Conservation (phyloP, 2,113 vertebrate genomes). For the Poeciliopsis prolifica region DNA sequence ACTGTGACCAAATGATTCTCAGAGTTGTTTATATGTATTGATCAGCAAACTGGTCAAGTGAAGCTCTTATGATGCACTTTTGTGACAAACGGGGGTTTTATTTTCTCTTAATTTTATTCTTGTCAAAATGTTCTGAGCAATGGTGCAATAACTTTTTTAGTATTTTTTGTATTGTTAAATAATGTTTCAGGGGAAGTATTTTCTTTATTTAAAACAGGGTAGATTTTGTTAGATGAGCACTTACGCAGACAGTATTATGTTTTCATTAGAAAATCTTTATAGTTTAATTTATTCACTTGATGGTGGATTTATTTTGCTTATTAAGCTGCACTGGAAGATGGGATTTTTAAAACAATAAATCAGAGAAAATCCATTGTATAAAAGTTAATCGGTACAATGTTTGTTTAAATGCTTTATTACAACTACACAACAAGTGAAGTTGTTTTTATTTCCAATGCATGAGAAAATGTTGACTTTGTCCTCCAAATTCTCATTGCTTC, state of each 20-base stretch:
- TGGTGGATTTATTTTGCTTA: conserved; percentile 17
- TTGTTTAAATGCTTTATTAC: conserved; percentile 56
- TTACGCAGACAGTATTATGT: conserved; percentile 28
- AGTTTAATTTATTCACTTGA: conserved; percentile 13
- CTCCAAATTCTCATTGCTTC: conserved; percentile 25
- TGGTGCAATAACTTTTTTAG: conserved; percentile 82
- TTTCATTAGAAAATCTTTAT: conserved; percentile 22
- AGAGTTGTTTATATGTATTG: too few relatives aligned
- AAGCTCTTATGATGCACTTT: conserved; percentile 85
- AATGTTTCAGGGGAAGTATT: conserved; percentile 59
- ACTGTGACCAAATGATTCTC: not conserved
- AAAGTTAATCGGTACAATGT: conserved; percentile 55
- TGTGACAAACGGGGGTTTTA: conserved; percentile 68
- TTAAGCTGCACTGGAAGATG: conserved; percentile 29
- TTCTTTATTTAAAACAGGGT: conserved; percentile 71
- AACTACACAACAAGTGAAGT: conserved; percentile 33
- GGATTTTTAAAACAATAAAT: conserved; percentile 25
- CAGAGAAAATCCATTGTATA: conserved; percentile 44
- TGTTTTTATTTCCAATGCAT: conserved; percentile 63
- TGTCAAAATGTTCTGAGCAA: conserved; percentile 79
- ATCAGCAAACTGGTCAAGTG: conserved; percentile 35
- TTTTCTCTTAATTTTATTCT: conserved; percentile 67
- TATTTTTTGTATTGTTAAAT: conserved; percentile 76
- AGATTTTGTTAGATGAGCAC: conserved; percentile 47
- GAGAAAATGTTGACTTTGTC: conserved; percentile 51